These are phyloP conservation scores for Temnothorax unifasciatus DNA, from an alignment of 2,888 invertebrate genomes.

Conservation along the genomic window DNA sequence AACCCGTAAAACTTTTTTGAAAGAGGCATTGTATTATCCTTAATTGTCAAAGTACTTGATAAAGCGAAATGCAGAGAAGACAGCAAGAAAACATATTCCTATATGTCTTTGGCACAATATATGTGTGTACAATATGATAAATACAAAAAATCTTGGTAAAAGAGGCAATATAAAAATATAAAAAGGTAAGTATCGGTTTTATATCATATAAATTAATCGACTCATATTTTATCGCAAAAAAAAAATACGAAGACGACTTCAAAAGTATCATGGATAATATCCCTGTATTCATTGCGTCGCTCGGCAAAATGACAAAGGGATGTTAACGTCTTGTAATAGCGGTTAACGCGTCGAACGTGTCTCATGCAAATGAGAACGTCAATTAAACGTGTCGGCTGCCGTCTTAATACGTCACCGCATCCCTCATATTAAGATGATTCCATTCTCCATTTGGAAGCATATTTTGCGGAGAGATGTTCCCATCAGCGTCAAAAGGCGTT, in stretches of 20 bases:
- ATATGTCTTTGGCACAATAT: not conserved
- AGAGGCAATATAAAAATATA: not conserved
- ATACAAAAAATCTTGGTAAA: conserved; percentile 8
- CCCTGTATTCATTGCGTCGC: conserved; percentile 2
- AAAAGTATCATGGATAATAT: conserved; percentile 16
- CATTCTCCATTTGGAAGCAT: conserved; percentile 35
- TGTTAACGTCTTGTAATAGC: conserved; percentile 46
- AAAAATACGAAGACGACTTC: conserved; percentile 1
- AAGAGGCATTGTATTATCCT: not conserved
- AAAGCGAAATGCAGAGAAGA: not conserved
- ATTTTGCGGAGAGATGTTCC: conserved; percentile 21
- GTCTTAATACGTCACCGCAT: conserved; percentile 41
- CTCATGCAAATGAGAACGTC: conserved; percentile 51
- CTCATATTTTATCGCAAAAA: not conserved
- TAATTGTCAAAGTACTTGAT: not conserved
- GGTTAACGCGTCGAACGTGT: conserved; percentile 47
- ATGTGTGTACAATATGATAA: not conserved
- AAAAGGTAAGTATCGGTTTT: not conserved
- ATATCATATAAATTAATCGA: not conserved
- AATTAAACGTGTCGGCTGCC: conserved; percentile 50
- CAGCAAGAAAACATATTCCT: not conserved
- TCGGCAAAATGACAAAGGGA: conserved; percentile 41
- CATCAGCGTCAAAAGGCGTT: conserved; percentile 21
- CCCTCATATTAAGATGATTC: conserved; percentile 25
- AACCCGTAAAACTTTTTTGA: not conserved